Evolutionary conservation across 2,797 vertebrate genomes (phyloP).

Genomic region (Notamacropus eugenii): DNA sequence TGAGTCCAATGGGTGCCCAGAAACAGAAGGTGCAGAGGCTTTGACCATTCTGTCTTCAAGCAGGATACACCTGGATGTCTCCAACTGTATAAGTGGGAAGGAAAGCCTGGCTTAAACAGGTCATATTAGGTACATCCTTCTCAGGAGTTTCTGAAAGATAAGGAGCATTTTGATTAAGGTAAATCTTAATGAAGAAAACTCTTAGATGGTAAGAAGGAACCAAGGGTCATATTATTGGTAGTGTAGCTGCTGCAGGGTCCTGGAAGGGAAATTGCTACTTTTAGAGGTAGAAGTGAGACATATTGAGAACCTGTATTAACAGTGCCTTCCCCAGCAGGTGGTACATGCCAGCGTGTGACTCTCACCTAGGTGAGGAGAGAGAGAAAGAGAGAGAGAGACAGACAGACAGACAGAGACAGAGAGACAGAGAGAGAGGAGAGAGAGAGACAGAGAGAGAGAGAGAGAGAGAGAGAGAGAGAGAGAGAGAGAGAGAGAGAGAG

Average conservation of each 20-base stretch:
- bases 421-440: no score
- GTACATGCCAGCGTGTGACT: background rate
- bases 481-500: background rate
- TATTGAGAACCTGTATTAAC: background rate
- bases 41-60: background rate
- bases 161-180: background rate
- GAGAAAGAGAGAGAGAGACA: background rate
- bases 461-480: no score
- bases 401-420: no score
- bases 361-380: background rate
- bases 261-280: background rate
- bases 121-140: background rate
- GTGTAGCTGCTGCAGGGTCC: background rate
- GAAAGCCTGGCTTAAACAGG: background rate
- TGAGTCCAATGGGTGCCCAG: background rate
- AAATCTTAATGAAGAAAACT: background rate
- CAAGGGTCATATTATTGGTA: background rate
- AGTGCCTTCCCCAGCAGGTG: background rate
- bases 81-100: background rate
- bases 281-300: background rate
- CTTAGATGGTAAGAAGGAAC: background rate
- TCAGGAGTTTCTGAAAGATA: background rate
- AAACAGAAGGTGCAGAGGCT: background rate
- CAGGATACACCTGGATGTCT: background rate
- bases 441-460: no score